Evolutionary conservation across 2,113 vertebrate species (phyloP).

Genomic region (Sinocyclocheilus anshuiensis): DNA sequence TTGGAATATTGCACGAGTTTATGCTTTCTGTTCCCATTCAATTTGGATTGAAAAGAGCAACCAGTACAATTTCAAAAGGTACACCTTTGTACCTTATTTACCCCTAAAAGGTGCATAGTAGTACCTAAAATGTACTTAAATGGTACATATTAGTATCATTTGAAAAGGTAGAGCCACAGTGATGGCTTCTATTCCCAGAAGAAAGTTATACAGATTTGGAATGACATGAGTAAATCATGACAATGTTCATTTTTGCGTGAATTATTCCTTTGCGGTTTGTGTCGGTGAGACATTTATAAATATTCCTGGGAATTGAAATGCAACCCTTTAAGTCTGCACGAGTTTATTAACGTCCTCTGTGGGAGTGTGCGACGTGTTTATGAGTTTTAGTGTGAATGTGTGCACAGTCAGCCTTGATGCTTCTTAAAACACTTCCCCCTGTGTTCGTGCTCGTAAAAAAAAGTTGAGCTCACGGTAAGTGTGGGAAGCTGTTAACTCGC

Average conservation of each 20-base stretch:
- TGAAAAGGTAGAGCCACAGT: background rate
- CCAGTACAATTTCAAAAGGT: background rate
- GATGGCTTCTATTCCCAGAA: background rate
- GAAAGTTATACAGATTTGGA: background rate
- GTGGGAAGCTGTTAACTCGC: constrained; percentile 36
- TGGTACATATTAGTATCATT: background rate
- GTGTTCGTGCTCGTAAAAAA: constrained; percentile 24
- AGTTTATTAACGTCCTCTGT: background rate
- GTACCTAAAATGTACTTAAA: background rate
- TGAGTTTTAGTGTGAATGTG: constrained; percentile 45
- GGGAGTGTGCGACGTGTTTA: constrained; percentile 17
- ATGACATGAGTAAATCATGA: background rate
- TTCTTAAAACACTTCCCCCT: constrained; percentile 31
- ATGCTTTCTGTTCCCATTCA: background rate
- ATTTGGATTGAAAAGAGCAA: background rate
- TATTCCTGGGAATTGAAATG: constrained; percentile 25
- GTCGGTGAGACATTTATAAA: background rate
- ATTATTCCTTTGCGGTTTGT: background rate
- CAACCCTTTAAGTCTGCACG: constrained; percentile 5
- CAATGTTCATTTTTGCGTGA: background rate
- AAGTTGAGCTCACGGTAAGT: constrained; percentile 33
- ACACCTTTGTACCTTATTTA: too few species aligned
- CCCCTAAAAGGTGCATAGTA: too few species aligned
- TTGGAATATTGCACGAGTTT: background rate
- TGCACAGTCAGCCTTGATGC: background rate